These are phyloP conservation scores for Amphibalanus amphitrite DNA, from an alignment of 1,140 invertebrate species.

Conservation along the genomic window DNA sequence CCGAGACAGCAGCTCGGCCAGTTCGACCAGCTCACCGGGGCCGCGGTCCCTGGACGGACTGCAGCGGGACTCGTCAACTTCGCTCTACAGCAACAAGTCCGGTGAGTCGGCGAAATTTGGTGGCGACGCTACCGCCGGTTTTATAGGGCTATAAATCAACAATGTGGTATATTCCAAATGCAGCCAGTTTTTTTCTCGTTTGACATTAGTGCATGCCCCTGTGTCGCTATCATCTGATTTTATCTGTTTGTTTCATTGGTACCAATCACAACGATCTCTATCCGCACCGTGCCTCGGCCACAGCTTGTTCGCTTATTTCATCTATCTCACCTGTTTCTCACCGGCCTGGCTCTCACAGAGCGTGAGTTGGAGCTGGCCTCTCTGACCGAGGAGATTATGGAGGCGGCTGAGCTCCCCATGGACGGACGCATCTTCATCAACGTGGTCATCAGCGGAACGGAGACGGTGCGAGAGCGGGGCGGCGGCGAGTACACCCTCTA, in stretches of 20 bases:
- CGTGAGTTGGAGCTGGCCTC: neutral
- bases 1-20: neutral
- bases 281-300: too few relatives aligned
- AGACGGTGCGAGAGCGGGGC: slow-evolving; percentile 21
- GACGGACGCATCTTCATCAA: slow-evolving; percentile 24
- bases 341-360: neutral
- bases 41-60: neutral
- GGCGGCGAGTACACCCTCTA: slow-evolving; percentile 24
- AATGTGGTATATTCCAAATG: too few relatives aligned
- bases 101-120: neutral
- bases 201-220: too few relatives aligned
- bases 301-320: too few relatives aligned
- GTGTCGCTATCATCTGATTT: too few relatives aligned
- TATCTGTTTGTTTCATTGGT: too few relatives aligned
- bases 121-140: too few relatives aligned
- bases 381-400: slow-evolving; percentile 19
- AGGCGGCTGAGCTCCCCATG: slow-evolving; percentile 23
- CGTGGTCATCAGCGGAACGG: slow-evolving; percentile 24
- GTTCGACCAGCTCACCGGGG: neutral
- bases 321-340: too few relatives aligned
- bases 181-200: too few relatives aligned
- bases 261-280: too few relatives aligned
- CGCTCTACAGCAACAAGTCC: neutral
- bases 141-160: too few relatives aligned
- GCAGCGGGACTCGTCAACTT: neutral